Conservation (phyloP, 53 echinoderm and acorn worm genomes). For the Pentamera pediparva region DNA sequence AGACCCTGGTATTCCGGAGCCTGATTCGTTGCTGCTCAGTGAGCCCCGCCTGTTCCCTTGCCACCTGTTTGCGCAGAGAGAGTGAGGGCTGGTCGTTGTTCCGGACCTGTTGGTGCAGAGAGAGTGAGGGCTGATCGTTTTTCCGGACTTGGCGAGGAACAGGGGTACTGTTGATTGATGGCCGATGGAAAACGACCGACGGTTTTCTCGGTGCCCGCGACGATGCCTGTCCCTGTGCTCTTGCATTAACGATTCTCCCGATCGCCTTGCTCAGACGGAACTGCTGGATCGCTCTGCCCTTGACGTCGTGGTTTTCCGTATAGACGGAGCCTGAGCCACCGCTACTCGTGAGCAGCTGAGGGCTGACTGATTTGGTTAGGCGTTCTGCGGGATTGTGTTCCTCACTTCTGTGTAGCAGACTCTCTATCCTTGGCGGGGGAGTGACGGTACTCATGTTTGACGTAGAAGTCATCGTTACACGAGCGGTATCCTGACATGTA, state of each 20-base stretch:
- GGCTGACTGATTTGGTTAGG: conserved; percentile 18
- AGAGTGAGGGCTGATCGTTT: background rate
- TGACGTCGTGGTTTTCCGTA: conserved; percentile 1
- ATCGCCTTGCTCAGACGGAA: conserved; percentile 23
- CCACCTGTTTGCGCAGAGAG: background rate
- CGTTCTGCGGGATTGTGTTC: background rate
- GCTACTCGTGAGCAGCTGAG: conserved; percentile 4
- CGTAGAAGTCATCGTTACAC: background rate
- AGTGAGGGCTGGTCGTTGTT: background rate
- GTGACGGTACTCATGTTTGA: background rate
- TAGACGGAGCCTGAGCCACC: background rate
- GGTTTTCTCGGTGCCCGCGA: conserved; percentile 31
- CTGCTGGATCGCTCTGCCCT: conserved; percentile 9
- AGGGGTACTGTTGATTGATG: conserved; percentile 10
- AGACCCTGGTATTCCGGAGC: background rate
- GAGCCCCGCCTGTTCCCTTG: background rate
- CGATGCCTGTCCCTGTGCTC: conserved; percentile 6
- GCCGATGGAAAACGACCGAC: conserved; percentile 15
- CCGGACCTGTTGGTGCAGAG: background rate
- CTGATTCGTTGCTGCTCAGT: background rate
- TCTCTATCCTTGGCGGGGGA: background rate
- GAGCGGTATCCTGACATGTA: too few relatives aligned
- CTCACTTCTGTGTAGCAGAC: background rate
- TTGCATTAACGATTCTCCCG: conserved; percentile 16
- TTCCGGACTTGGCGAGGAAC: conserved; percentile 11